Percentiles rank a stretch among this genome's conserved stretches.
Conservation (phyloP, 2,113 vertebrate genomes). For the Caranx ignobilis region DNA sequence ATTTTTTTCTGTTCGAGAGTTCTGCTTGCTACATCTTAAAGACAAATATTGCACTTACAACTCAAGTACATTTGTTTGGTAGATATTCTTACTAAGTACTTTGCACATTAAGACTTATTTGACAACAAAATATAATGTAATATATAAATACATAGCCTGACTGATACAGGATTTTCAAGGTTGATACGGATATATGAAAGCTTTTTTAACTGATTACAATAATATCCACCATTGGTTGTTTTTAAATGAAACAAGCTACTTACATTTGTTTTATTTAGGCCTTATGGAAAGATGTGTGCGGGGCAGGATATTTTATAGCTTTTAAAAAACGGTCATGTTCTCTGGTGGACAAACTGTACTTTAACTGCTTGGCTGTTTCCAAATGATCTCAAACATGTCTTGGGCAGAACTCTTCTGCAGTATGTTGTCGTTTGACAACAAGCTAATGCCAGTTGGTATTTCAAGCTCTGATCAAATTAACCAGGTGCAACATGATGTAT, state of each 20-base stretch:
- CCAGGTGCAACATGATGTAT: neutral
- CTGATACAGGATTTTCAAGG: no score
- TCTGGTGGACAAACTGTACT: neutral
- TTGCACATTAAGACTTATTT: neutral
- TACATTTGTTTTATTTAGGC: neutral
- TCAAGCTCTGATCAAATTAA: neutral
- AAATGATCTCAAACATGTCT: neutral
- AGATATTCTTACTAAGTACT: neutral
- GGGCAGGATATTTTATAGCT: neutral
- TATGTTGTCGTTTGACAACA: neutral
- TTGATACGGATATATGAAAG: no score
- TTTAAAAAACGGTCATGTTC: no score
- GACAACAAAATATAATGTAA: neutral
- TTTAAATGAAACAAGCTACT: no score
- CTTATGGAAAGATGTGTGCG: neutral
- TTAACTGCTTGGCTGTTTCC: neutral
- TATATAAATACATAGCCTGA: neutral
- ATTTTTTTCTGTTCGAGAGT: neutral
- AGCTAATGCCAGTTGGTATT: no score
- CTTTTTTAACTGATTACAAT: neutral
- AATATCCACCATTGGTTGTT: neutral
- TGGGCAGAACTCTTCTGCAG: no score
- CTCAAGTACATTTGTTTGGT: constrained; percentile 1
- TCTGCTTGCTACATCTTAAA: neutral
- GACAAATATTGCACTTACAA: neutral